A percentile compares a stretch with the other conserved stretches of the same genome.
These are phyloP conservation scores for Calameuta filiformis DNA, from an alignment of 2,888 invertebrate genomes.

Conservation along the genomic window DNA sequence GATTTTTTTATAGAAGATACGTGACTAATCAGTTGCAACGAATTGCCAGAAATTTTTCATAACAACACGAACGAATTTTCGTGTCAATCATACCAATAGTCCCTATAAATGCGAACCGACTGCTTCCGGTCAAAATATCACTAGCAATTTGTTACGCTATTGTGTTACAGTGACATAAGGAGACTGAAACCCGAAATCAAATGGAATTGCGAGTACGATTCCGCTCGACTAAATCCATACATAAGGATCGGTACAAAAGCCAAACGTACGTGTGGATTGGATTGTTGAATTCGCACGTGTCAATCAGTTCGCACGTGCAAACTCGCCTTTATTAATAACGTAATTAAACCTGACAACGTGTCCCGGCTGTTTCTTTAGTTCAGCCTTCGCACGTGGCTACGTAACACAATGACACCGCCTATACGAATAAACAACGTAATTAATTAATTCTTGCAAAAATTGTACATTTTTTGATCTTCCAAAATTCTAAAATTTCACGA, in stretches of 20 bases:
- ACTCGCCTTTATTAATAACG: slow-evolving; percentile 49
- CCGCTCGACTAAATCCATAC: neutral
- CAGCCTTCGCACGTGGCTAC: neutral
- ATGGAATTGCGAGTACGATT: neutral
- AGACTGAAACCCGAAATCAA: neutral
- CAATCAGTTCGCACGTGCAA: slow-evolving; percentile 44
- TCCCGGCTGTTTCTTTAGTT: neutral
- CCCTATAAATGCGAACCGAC: neutral
- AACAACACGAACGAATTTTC: neutral
- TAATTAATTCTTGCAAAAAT: neutral
- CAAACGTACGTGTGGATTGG: slow-evolving; percentile 29
- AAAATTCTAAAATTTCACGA: neutral
- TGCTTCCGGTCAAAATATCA: neutral
- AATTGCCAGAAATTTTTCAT: neutral
- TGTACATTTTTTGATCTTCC: neutral
- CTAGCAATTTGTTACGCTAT: neutral
- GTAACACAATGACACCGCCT: neutral
- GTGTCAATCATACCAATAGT: neutral
- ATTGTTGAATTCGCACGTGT: slow-evolving; percentile 44
- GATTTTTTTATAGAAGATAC: no score
- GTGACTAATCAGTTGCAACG: neutral
- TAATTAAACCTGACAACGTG: neutral
- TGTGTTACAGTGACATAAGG: neutral
- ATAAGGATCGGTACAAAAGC: neutral
- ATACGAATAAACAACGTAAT: neutral